phyloP scores from a whole-genome alignment of 2,797 vertebrate genomes.

The Danio kyathit region DNA sequence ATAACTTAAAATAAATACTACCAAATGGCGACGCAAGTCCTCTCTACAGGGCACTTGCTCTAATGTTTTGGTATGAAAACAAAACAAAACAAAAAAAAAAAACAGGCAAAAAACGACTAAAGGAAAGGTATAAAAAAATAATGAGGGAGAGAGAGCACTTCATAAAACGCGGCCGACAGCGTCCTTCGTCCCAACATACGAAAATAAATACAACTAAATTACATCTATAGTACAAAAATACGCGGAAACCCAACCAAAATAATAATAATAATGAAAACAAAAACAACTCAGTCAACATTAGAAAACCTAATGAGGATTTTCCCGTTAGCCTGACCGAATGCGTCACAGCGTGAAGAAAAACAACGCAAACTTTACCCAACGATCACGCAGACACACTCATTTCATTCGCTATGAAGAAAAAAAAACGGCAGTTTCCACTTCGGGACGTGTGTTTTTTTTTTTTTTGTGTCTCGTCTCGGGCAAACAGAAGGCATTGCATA shows the following conservation, averaged over 20 bases:
- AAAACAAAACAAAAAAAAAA: conserved; percentile 9
- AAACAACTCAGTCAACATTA: conserved; percentile 66
- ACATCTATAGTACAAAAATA: conserved; percentile 76
- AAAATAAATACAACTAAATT: conserved; percentile 73
- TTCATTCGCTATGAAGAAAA: conserved; percentile 18
- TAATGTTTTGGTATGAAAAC: conserved; percentile 84
- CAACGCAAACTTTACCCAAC: conserved; percentile 13
- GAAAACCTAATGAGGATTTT: conserved; percentile 68
- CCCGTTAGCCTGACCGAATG: conserved; percentile 23
- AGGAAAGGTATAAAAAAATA: conserved; percentile 46
- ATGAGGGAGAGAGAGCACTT: conserved; percentile 32
- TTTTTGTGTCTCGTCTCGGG: conserved; percentile 59
- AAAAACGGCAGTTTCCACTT: conserved; percentile 14
- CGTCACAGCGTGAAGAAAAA: conserved; percentile 46
- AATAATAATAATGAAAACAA: background rate
- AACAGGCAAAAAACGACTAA: conserved; percentile 49
- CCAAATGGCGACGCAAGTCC: conserved; percentile 81
- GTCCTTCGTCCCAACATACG: conserved; percentile 47
- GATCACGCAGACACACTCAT: conserved; percentile 15
- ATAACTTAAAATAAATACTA: conserved; percentile 88
- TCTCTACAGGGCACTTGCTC: conserved; percentile 76
- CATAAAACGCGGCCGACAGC: conserved; percentile 39
- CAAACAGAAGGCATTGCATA: conserved; percentile 76
- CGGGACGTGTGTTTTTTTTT: conserved; percentile 36
- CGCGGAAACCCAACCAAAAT: conserved; percentile 48